These are phyloP conservation scores for Lepidonotus clava DNA, from an alignment of 2,888 invertebrate species.

Conservation along the genomic window DNA sequence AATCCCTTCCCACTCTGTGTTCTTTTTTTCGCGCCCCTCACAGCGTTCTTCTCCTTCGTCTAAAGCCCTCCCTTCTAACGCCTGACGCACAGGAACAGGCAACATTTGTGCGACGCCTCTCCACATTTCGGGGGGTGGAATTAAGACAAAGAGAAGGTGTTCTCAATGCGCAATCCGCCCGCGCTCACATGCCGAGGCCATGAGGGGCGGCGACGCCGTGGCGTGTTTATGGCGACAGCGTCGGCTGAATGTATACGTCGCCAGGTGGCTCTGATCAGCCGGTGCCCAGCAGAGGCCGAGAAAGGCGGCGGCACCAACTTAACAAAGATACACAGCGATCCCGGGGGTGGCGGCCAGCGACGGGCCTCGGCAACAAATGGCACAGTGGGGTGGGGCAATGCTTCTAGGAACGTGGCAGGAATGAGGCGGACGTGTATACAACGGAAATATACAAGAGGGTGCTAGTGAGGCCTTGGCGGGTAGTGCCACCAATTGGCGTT, in stretches of 20 bases:
- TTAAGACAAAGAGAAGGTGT: slow-evolving; percentile 50
- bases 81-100: not conserved
- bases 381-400: not conserved
- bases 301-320: slow-evolving; percentile 36
- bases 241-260: slow-evolving; percentile 38
- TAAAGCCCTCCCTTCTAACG: not conserved
- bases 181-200: slow-evolving; percentile 23
- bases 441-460: slow-evolving; percentile 37
- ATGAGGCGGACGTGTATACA: slow-evolving; percentile 34
- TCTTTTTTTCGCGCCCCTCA: not conserved
- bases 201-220: slow-evolving; percentile 14
- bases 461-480: not conserved
- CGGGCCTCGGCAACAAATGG: not conserved
- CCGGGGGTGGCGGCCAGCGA: not conserved
- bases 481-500: not conserved
- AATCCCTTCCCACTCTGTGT: not conserved
- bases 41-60: not conserved
- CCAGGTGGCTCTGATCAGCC: slow-evolving; percentile 47
- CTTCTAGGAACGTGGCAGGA: slow-evolving; percentile 42
- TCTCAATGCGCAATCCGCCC: slow-evolving; percentile 7
- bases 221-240: slow-evolving; percentile 48
- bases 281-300: not conserved
- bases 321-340: slow-evolving; percentile 44
- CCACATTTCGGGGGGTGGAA: not conserved
- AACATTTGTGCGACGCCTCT: slow-evolving; percentile 34